Evolutionary conservation across 1,140 invertebrate species (phyloP).

Genomic region (Scaptodrosophila lebanonensis): DNA sequence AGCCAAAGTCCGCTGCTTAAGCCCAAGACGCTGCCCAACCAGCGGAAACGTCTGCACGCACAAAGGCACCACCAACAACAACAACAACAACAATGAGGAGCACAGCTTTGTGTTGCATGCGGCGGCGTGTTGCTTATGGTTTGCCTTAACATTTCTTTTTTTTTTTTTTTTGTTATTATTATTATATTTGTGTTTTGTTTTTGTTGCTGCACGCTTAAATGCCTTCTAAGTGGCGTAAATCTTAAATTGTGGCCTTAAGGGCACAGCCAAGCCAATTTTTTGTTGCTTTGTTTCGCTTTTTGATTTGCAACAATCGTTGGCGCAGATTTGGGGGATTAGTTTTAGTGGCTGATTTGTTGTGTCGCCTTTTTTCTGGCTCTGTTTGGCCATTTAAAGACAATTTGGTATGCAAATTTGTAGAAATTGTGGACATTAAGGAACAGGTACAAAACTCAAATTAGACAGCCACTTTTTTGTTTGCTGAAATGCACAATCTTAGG

Average conservation of each 20-base stretch:
- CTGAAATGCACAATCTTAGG: no score
- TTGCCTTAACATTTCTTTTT: slow-evolving; percentile 1
- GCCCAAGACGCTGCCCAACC: slow-evolving; percentile 19
- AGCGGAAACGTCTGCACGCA: slow-evolving; percentile 32
- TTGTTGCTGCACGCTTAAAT: slow-evolving; percentile 50
- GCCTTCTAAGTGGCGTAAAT: slow-evolving; percentile 65
- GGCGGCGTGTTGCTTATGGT: neutral
- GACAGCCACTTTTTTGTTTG: no score
- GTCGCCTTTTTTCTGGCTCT: no score
- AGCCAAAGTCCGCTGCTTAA: no score
- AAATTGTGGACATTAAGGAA: no score
- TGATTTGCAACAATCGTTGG: slow-evolving; percentile 46
- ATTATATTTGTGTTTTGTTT: slow-evolving; percentile 28
- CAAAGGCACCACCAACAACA: slow-evolving; percentile 6
- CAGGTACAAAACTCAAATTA: no score
- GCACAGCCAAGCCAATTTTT: neutral
- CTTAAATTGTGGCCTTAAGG: slow-evolving; percentile 60
- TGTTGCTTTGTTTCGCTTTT: slow-evolving; percentile 19
- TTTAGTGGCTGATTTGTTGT: slow-evolving; percentile 43
- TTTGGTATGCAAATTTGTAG: slow-evolving; percentile 24
- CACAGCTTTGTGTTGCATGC: slow-evolving; percentile 1
- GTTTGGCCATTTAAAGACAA: slow-evolving; percentile 16
- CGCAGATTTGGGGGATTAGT: slow-evolving; percentile 50
- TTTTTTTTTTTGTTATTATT: slow-evolving; percentile 25
- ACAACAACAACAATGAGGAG: slow-evolving; percentile 12